Evolutionary conservation across 2,888 invertebrate genomes (phyloP), one percentile per base, ranked within the genome.

Genomic region (Pomacea canaliculata): DNA sequence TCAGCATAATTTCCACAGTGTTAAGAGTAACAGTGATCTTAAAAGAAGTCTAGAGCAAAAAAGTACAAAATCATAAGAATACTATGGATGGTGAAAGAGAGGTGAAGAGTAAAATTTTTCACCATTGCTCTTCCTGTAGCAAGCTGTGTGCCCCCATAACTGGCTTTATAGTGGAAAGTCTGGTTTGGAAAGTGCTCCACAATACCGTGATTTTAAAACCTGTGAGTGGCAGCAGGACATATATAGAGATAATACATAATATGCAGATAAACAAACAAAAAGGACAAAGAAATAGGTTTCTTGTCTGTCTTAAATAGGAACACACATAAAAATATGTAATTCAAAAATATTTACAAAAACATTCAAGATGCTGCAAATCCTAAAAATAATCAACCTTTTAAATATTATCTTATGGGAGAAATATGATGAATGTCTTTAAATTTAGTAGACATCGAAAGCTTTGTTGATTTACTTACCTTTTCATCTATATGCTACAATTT

Each of bases 71-170:
- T 37, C 37, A 37, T 37, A 37, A 37, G 37, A 5, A 37, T 37
- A 37, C 37, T 37, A 37, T 37, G 37, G 37, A 37, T 37, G 37
- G 37, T 37, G 37, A 37, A 37, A 37, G 37, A 37, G 37, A 37
- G 37, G 5, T 37, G 37, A 37, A 37, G 5, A 37, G 37, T 37
- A 37, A 37, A 56, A 56, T 0, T 56, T 56, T 16, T 51, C 80
- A 88, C 88, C 82, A 80, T 82, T 70, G 85, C 81, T 80, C 83
- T 84, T 19, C 85, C 86, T 62, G 81, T 80, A 63, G 78, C 73
- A 46, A 75, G 75, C n/a, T 76, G 71, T 7, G 81, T 63, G 8
- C 85, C 85, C 10, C 82, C 84, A 62, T 82, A 81, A 18, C 78
- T 70, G 66, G 83, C 84, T 10, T 63, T 76, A 78, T 88, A 88